Conservation (phyloP, 2,888 invertebrate species). For the Melinaea marsaeus region DNA sequence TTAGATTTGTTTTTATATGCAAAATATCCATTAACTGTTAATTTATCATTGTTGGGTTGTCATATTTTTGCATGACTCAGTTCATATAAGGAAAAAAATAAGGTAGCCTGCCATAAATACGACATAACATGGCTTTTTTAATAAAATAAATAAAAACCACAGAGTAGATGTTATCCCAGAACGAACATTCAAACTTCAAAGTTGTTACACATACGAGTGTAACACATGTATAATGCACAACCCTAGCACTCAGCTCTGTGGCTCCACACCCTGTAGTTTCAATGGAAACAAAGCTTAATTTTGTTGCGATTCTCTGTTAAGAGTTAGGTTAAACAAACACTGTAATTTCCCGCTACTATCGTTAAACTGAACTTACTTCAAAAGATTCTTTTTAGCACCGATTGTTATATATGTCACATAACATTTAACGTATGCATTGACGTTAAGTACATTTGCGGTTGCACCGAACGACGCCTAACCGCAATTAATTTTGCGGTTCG, state of each 20-base stretch:
- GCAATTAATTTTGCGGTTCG: too few relatives aligned
- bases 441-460: too few relatives aligned
- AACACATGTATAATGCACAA: not conserved
- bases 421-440: too few relatives aligned
- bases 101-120: too few relatives aligned
- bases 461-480: too few relatives aligned
- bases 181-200: constrained; percentile 1
- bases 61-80: too few relatives aligned
- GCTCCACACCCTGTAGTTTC: not conserved
- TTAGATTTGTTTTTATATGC: too few relatives aligned
- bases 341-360: not conserved
- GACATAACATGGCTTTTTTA: too few relatives aligned
- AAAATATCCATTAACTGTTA: too few relatives aligned
- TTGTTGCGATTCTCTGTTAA: not conserved
- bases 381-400: not conserved
- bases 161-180: not conserved
- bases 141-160: not conserved
- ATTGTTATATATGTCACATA: too few relatives aligned
- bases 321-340: not conserved
- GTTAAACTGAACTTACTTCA: not conserved
- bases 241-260: constrained; percentile 1
- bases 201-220: not conserved
- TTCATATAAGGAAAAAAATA: too few relatives aligned
- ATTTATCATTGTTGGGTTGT: too few relatives aligned
- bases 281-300: constrained; percentile 5